These are phyloP conservation scores for Xylocampa areola DNA, from an alignment of 2,888 invertebrate species.

Conservation along the genomic window DNA sequence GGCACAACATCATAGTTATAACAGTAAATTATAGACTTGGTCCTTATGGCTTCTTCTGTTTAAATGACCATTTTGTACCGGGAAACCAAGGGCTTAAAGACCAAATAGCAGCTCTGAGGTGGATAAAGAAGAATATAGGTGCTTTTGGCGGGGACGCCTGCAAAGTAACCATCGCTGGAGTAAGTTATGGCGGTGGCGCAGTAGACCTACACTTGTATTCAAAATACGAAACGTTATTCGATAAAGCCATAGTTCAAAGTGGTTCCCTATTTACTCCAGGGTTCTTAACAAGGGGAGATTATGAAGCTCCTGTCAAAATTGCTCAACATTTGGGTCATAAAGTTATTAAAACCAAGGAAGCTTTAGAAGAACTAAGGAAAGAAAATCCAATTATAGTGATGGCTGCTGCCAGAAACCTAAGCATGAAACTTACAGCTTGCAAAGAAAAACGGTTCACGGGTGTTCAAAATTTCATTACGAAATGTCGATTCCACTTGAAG, in stretches of 20 bases:
- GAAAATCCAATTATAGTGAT: slow-evolving; percentile 65
- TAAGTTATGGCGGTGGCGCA: slow-evolving; percentile 75
- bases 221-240: slow-evolving; percentile 65
- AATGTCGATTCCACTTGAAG: slow-evolving; percentile 57
- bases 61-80: slow-evolving; percentile 69
- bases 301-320: slow-evolving; percentile 64
- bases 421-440: slow-evolving; percentile 62
- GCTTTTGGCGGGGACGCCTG: slow-evolving; percentile 73
- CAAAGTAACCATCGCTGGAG: slow-evolving; percentile 75
- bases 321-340: slow-evolving; percentile 66
- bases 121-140: slow-evolving; percentile 74
- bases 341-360: slow-evolving; percentile 55
- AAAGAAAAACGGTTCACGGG: slow-evolving; percentile 63
- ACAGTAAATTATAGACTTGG: slow-evolving; percentile 76
- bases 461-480: slow-evolving; percentile 59
- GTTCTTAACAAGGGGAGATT: slow-evolving; percentile 61
- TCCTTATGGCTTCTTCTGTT: slow-evolving; percentile 79
- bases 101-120: slow-evolving; percentile 71
- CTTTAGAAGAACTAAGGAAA: slow-evolving; percentile 64
- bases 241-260: slow-evolving; percentile 73
- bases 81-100: slow-evolving; percentile 78
- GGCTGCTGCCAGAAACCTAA: slow-evolving; percentile 57
- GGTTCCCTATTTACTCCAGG: slow-evolving; percentile 66
- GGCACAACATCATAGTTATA: slow-evolving; percentile 69
- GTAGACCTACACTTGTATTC: slow-evolving; percentile 74